phyloP scores from a whole-genome alignment of 2,113 vertebrate genomes.

The Triplophysa siluroides region DNA sequence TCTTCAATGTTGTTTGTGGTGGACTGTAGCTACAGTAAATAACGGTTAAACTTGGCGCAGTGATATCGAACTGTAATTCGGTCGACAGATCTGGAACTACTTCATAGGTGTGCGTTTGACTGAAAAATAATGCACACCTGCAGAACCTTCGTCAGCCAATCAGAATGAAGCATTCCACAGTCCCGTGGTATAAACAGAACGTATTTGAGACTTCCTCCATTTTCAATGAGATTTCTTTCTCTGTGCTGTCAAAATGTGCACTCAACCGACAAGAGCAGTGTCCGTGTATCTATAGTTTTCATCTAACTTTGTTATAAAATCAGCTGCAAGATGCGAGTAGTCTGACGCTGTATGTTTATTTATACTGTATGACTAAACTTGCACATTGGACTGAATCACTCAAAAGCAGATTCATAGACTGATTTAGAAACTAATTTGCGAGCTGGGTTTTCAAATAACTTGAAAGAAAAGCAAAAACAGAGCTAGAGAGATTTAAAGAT shows the following conservation, averaged over 20 bases:
- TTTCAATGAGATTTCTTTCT: constrained; percentile 55
- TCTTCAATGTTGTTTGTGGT: too few species aligned
- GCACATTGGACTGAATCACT: not conserved
- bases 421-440: not conserved
- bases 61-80: too few species aligned
- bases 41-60: too few species aligned
- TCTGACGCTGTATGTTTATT: not conserved
- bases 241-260: constrained; percentile 42
- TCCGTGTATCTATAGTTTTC: not conserved
- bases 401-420: not conserved
- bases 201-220: constrained; percentile 28
- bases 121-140: too few species aligned
- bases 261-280: constrained; percentile 1
- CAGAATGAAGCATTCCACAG: too few species aligned
- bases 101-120: too few species aligned
- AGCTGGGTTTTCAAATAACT: not conserved
- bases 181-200: constrained; percentile 33
- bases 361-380: not conserved
- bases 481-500: not conserved
- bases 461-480: not conserved
- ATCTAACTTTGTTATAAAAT: not conserved
- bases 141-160: too few species aligned
- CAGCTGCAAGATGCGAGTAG: not conserved
- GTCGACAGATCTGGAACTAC: too few species aligned
- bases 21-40: too few species aligned